Evolutionary conservation across 2,113 vertebrate species (phyloP).

Genomic region (Callospermophilus lateralis): DNA sequence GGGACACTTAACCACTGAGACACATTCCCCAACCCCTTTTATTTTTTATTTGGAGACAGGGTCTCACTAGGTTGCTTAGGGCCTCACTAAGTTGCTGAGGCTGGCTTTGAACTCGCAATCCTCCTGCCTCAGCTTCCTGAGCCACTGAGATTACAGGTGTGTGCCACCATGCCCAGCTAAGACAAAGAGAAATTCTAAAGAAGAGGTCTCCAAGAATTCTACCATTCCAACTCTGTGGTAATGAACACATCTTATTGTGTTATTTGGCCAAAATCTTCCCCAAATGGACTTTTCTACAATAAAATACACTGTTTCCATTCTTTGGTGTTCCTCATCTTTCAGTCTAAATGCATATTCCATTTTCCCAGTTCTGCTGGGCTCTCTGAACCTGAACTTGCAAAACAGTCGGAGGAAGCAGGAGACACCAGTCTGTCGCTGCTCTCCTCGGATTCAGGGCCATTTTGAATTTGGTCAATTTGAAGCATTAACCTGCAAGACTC

Average conservation of each 20-base stretch:
- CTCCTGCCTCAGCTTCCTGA: too few relatives aligned
- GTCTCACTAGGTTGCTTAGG: too few relatives aligned
- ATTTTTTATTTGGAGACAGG: too few relatives aligned
- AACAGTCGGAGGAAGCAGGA: background rate
- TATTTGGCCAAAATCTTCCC: background rate
- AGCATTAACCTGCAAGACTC: constrained; percentile 69
- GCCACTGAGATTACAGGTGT: too few relatives aligned
- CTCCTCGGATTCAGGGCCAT: background rate
- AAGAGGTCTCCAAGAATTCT: background rate
- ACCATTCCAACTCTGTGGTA: background rate
- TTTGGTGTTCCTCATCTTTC: background rate
- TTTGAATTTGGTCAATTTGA: constrained; percentile 68
- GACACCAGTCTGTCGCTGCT: background rate
- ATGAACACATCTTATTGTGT: background rate
- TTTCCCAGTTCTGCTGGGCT: background rate
- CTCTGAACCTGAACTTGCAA: background rate
- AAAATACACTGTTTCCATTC: background rate
- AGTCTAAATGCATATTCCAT: fast-evolving
- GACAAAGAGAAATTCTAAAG: background rate
- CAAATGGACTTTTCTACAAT: background rate
- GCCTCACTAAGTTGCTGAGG: too few relatives aligned
- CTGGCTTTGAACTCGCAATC: too few relatives aligned
- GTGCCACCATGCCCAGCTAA: too few relatives aligned
- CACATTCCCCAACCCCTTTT: too few relatives aligned
- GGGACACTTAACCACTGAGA: too few relatives aligned